These are phyloP conservation scores for Gallinago nigripennis DNA, from an alignment of 2,797 vertebrate genomes.

Conservation along the genomic window DNA sequence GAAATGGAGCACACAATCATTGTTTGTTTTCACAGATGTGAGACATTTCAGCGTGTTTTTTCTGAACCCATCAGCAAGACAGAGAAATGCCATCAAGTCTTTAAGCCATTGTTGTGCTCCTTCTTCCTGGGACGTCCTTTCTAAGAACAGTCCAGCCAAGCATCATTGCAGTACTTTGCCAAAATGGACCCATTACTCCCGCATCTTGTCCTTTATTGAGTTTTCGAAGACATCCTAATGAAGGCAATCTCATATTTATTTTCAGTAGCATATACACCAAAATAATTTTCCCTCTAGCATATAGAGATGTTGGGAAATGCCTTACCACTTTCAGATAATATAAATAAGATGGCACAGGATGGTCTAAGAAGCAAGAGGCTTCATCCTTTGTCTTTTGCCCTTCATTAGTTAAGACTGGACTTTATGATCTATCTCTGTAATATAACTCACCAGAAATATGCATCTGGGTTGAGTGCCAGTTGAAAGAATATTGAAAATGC, in stretches of 20 bases:
- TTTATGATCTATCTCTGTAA: background rate
- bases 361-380: background rate
- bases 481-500: background rate
- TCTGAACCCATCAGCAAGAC: background rate
- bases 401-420: background rate
- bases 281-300: background rate
- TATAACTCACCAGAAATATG: background rate
- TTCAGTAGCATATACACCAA: background rate
- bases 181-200: background rate
- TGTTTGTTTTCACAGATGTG: background rate
- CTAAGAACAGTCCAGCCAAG: background rate
- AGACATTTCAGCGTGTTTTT: background rate
- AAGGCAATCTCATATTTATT: background rate
- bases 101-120: background rate
- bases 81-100: accelerated
- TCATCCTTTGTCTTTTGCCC: background rate
- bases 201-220: background rate
- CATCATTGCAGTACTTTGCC: background rate
- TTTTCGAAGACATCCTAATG: background rate
- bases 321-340: background rate
- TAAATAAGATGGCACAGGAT: background rate
- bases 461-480: background rate
- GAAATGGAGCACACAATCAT: background rate
- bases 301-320: background rate
- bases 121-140: background rate